Evolutionary conservation across 2,113 vertebrate species (phyloP), one percentile per base, ranked within the genome.

Genomic region (Vombatus ursinus): DNA sequence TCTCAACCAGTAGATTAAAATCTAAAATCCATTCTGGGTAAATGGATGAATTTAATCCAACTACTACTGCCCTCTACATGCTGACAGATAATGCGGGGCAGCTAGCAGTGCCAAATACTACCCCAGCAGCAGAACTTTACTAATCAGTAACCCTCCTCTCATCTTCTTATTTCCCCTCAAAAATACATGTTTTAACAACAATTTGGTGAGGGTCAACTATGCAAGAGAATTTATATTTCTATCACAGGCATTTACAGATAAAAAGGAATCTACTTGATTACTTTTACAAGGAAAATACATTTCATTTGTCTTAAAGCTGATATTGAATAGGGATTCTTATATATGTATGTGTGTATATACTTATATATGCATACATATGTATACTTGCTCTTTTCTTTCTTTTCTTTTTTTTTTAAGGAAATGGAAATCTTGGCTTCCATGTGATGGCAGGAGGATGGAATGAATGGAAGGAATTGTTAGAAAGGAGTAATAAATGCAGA

Each of bases 391-490:
- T n/a, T 57, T 57, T 2, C 26, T 57, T 57, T 57, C 3, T 16
- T 68, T 68, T 19, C 16, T 84, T 2, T 23, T 84, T 22, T 44
- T 84, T 44, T 68, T 8, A 57, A 44, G n/a, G 37, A 22, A 84
- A 84, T 44, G 16, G n/a, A 44, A 16, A 44, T 84, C 68, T 84
- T 44, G n/a, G 1, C 16, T 84, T 23, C 48, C 44, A 16, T 84
- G 19, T 44, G 68, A 44, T n/a, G 90, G 93, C 92, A 93, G 54
- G 89, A 44, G 95, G n/a, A 52, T 84, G 24, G 47, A 54, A 68
- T 95, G 93, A 94, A 92, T 0, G 50, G 61, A 95, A 95, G 48
- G 89, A 96, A 96, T 84, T 54, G 52, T 94, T 92, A 96, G 84
- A 95, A 37, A 47, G 91, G 47, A 54, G 54, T 96, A 90, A 96